Conservation (phyloP, 2,113 vertebrate species). For the Pandion haliaetus region DNA sequence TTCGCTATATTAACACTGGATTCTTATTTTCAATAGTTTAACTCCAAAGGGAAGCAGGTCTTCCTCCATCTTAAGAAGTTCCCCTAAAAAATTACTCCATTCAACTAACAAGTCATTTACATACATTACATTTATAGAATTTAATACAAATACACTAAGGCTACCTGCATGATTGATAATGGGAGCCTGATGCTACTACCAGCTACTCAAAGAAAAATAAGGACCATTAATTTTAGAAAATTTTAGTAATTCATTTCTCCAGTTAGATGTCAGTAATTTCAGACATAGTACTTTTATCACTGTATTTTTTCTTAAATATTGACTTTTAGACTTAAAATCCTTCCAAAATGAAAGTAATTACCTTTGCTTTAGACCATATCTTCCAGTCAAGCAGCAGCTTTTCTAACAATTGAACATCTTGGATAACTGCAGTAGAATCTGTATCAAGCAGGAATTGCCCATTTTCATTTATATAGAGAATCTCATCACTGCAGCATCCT, state of each 20-base stretch:
- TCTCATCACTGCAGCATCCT: constrained; percentile 87
- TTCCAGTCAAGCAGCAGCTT: constrained; percentile 95
- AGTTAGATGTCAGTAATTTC: not conserved
- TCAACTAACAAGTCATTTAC: not conserved
- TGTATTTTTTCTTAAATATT: not conserved
- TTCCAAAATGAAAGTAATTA: constrained; percentile 10
- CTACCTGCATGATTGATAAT: not conserved
- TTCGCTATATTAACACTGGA: not conserved
- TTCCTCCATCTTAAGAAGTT: not conserved
- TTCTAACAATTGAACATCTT: constrained; percentile 88
- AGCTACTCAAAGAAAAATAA: not conserved
- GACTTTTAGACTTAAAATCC: not conserved
- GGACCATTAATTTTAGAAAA: not conserved
- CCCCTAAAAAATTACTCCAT: not conserved
- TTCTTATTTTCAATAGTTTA: not conserved
- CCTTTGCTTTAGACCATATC: constrained; percentile 94
- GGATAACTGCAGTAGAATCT: constrained; percentile 86
- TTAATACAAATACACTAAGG: not conserved
- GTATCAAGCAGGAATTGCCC: constrained; percentile 83
- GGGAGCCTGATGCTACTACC: not conserved
- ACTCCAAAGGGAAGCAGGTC: not conserved
- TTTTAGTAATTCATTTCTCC: too few species aligned
- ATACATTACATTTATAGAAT: not conserved
- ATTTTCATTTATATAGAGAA: constrained; percentile 81
- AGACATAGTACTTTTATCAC: not conserved